A percentile compares a stretch with the other conserved stretches of the same genome.
Conservation (phyloP, 2,888 invertebrate genomes). For the Diachrysia chrysitis region DNA sequence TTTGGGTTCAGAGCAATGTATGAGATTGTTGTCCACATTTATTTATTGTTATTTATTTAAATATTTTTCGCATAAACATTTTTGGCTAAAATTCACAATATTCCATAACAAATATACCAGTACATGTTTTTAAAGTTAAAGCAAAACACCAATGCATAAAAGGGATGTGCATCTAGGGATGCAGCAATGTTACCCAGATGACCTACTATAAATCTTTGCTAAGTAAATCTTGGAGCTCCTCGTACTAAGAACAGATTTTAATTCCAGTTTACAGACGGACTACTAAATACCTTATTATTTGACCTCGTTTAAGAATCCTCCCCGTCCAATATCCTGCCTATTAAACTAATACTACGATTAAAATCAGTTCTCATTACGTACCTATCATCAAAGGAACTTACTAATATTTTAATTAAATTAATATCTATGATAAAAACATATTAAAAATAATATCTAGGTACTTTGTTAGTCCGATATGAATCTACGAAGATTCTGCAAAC, state of each 20-base stretch:
- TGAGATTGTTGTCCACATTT: no score
- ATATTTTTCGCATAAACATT: no score
- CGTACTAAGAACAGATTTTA: constrained; percentile 34
- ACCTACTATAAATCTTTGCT: constrained; percentile 52
- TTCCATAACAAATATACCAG: not conserved
- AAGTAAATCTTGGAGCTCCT: constrained; percentile 38
- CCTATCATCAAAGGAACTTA: no score
- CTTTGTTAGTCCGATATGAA: constrained; percentile 2
- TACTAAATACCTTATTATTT: constrained; percentile 22
- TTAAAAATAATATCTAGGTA: not conserved
- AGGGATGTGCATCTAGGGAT: constrained; percentile 51
- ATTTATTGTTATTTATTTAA: no score
- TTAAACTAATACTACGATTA: not conserved
- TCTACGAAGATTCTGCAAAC: constrained; percentile 4
- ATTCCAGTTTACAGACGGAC: constrained; percentile 11
- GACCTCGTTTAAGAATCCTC: not conserved
- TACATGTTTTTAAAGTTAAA: constrained; percentile 13
- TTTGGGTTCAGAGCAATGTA: no score
- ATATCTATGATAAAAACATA: constrained; percentile 1
- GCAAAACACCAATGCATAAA: constrained; percentile 30
- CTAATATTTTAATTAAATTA: not conserved
- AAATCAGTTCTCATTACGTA: no score
- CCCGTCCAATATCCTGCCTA: not conserved
- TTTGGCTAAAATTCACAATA: no score
- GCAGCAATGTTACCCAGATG: constrained; percentile 49